Base-by-base conservation (phyloP, 1,140 invertebrate genomes). In the Antheraea pernyi region DNA sequence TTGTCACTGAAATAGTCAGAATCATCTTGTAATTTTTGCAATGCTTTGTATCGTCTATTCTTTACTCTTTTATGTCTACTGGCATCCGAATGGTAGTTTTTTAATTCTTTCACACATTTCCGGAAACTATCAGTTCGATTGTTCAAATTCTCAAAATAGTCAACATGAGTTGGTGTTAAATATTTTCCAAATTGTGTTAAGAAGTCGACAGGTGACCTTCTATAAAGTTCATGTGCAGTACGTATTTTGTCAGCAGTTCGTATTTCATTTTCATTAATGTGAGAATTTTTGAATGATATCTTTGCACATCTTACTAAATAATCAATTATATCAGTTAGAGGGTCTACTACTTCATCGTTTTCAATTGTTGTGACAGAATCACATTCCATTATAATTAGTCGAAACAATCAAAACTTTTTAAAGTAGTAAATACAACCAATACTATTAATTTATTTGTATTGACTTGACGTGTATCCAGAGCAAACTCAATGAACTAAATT, bases 1-100 rank as follows among this genome's bases (percentile, higher is more conserved):
- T 94, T 95, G 85, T 98, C 97, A 86, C 95, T 97, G 79, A 99
- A 99, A 90, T 99, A 99, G 46, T 96, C 95, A 53, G 96, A 94
- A 69, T 96, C 94, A 22, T 91, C 82, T 58, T 97, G 91, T 58
- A 99, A 85, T 78, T 95, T 93, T 76, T 97, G 95, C 81, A 99
- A 91, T 10, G 97, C 98, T 83, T 96, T 94, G 86, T 95, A 99
- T 61, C 98, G 93, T 75, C 97, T 93, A 88, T 98, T 98, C 86
- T 95, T 97, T 0, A 95, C 90, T 77, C 94, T 93, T n/a, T 95
- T 93, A 72, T 92, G 89, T 67, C 91, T 91, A 58, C 82, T 92
- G 37, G 90, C 85, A 16, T 94, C 90, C 60, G 94, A 89, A 70
- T 93, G 93, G 76, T 93, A 94, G 59, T 92, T 88, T 68, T 91